Evolutionary conservation across 2,888 invertebrate species (phyloP), one percentile per base, ranked within the genome.

Genomic region (Tachina fera): DNA sequence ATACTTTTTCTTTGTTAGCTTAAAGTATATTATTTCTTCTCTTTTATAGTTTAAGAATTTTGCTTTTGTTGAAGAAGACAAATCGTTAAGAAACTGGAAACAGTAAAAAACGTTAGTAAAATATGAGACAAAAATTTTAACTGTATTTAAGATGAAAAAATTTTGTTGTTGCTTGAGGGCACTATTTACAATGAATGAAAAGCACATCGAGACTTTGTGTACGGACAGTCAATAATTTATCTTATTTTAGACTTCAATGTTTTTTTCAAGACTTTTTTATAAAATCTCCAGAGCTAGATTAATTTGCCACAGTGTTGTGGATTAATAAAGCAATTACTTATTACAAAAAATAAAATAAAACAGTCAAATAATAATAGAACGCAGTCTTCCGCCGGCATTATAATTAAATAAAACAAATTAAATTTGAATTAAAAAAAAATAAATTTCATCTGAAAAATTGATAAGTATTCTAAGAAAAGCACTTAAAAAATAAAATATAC

Each of bases 231-330:
- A 49, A 60, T 60, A 51, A 76, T 68, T 76, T 31, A 31, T 76
- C 58, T 67, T 65, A 49, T 60, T 68, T n/a, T 4, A 49, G 16
- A 68, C 41, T 58, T 61, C 1, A 9, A n/a, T 9, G 9, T 43
- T 78, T 60, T 49, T 31, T 9, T 0, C 31, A 31, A 31, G 9
- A 22, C 22, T 22, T 9, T 16, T 77, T 51, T 60, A 13, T 51
- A 51, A 49, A 13, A 45, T 78, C 51, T 53, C 43, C 51, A 53
- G 53, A 58, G 53, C 56, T n/a, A 53, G 49, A 70, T 78, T 70
- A 78, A 31, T 78, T 78, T 68, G 51, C 9, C 22, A 47, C 3
- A 58, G 53, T 47, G 45, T 56, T 56, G 43, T 9, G 51, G 22
- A 70, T 61, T 70, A 51, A 78, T 78, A 49, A 68, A 58, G 77